Conservation (phyloP, 1,140 invertebrate species). For the Drosophila quadrilineata region DNA sequence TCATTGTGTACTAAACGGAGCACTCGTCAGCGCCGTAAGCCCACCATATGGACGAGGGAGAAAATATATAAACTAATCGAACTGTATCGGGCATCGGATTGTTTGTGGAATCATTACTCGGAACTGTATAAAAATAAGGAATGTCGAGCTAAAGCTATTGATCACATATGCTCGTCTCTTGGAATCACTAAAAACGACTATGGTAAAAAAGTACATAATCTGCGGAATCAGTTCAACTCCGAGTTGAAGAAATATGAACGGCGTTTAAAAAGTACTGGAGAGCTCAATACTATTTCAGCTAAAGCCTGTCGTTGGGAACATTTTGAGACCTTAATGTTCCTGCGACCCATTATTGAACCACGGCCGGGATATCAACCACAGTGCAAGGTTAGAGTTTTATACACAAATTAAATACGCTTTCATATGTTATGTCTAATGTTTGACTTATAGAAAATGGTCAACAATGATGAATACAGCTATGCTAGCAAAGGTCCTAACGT, state of each 20-base stretch:
- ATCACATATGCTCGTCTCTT: conserved; percentile 51
- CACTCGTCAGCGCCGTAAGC: conserved; percentile 34
- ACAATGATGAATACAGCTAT: neutral
- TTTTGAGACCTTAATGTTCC: conserved; percentile 67
- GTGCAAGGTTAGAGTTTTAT: conserved; percentile 25
- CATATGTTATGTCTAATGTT: neutral
- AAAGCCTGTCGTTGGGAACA: conserved; percentile 68
- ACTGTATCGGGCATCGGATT: conserved; percentile 65
- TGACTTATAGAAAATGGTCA: conserved; percentile 30
- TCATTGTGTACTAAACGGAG: conserved; percentile 13
- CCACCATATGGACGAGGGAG: conserved; percentile 65
- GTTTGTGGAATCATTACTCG: conserved; percentile 72
- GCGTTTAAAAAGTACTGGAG: conserved; percentile 53
- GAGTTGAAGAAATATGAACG: conserved; percentile 72
- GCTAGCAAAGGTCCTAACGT: no score
- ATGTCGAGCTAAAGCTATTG: conserved; percentile 61
- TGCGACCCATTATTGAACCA: conserved; percentile 62
- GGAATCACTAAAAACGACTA: conserved; percentile 68
- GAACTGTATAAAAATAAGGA: conserved; percentile 71
- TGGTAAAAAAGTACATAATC: conserved; percentile 75
- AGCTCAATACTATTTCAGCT: conserved; percentile 13
- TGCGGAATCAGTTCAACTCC: conserved; percentile 76
- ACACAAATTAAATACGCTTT: neutral
- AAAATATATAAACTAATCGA: conserved; percentile 72
- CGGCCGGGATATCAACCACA: conserved; percentile 56